Conservation (phyloP, 2,113 vertebrate species). For the Cebidichthys violaceus region DNA sequence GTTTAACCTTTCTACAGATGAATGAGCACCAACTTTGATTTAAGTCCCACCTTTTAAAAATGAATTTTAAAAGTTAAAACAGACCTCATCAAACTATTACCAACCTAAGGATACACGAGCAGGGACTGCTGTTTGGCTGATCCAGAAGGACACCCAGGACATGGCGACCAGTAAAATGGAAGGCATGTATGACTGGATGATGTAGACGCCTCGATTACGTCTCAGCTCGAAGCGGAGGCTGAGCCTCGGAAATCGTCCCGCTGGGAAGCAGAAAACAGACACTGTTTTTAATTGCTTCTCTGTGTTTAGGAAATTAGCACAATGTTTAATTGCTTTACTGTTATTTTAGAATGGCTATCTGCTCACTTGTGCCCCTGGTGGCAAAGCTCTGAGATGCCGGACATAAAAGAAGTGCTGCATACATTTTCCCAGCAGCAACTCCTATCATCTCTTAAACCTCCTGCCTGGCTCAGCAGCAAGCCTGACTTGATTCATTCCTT, state of each 20-base stretch:
- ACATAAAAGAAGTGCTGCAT: constrained; percentile 12
- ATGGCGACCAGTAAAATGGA: constrained; percentile 96
- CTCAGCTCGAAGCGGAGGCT: constrained; percentile 93
- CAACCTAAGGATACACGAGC: constrained; percentile 95
- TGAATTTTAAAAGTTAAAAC: background rate
- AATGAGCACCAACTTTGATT: background rate
- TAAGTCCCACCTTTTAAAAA: background rate
- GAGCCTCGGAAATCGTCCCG: constrained; percentile 94
- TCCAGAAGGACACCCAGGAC: constrained; percentile 99
- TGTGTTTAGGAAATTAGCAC: background rate
- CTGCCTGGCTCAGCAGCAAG: constrained; percentile 49
- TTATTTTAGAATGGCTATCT: background rate
- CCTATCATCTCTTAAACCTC: constrained; percentile 48
- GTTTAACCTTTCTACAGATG: background rate
- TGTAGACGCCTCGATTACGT: constrained; percentile 95
- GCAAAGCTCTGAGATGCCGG: constrained; percentile 14
- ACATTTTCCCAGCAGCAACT: constrained; percentile 32
- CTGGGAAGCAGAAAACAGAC: constrained; percentile 75
- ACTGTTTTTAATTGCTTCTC: background rate
- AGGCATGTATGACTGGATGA: constrained; percentile 98
- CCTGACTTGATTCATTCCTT: constrained; percentile 57
- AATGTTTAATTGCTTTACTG: background rate
- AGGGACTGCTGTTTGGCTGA: constrained; percentile 97
- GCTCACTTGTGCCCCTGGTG: constrained; percentile 31
- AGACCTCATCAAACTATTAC: background rate